Evolutionary conservation across 2,113 vertebrate genomes (phyloP).

Genomic region (Rhinopomastus cyanomelas): DNA sequence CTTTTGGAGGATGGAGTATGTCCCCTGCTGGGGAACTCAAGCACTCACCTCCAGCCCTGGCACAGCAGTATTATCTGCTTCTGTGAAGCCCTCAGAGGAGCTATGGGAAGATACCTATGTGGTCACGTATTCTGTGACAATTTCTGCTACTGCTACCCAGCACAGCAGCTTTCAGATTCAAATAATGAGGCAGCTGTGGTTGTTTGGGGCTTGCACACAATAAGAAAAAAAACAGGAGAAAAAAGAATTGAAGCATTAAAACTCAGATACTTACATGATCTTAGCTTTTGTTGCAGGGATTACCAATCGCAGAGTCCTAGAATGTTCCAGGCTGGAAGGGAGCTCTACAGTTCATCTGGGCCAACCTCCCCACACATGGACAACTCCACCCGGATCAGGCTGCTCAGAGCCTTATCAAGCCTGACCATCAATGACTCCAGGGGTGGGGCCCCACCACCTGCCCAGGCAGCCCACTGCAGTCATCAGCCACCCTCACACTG

Average conservation of each 20-base stretch:
- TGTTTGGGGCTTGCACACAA: neutral
- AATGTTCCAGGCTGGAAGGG: too few relatives aligned
- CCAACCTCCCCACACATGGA: too few relatives aligned
- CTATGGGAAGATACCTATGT: neutral
- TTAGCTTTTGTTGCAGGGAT: neutral
- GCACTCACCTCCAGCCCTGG: neutral
- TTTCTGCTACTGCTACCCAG: neutral
- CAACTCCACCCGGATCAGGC: too few relatives aligned
- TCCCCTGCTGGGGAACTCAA: conserved; percentile 45
- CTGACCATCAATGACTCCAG: too few relatives aligned
- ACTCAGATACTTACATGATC: neutral
- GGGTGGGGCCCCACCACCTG: too few relatives aligned
- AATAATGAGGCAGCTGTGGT: neutral
- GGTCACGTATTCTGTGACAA: neutral
- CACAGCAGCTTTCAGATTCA: neutral
- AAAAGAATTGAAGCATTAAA: neutral
- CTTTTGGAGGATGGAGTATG: conserved; percentile 60
- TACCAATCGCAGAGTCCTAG: too few relatives aligned
- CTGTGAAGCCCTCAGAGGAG: neutral
- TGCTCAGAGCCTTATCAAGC: too few relatives aligned
- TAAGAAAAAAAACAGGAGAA: neutral
- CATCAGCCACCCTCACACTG: too few relatives aligned
- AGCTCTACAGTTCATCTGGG: too few relatives aligned
- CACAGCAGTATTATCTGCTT: neutral
- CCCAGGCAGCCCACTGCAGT: too few relatives aligned